A percentile compares a stretch with the other conserved stretches of the same genome.
phyloP scores from a whole-genome alignment of 2,797 vertebrate genomes.

The Sebastes kiyomatsui region DNA sequence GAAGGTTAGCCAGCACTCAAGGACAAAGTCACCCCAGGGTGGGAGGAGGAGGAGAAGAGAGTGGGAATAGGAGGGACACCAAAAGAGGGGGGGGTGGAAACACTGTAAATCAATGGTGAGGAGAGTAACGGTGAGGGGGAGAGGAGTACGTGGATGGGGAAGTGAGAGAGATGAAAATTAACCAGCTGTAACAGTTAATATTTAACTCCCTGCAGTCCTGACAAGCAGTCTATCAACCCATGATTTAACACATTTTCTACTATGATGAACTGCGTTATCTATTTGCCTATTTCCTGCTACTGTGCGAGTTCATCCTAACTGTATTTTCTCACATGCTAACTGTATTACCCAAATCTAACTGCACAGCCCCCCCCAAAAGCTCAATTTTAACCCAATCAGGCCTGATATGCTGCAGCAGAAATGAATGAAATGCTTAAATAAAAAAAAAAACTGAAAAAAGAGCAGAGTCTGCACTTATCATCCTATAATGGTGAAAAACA shows the following conservation, averaged over 20 bases:
- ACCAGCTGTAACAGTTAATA: slow-evolving; percentile 15
- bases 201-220: slow-evolving; percentile 7
- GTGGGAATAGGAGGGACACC: neutral
- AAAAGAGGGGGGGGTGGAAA: neutral
- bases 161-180: slow-evolving; percentile 30
- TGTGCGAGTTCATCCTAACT: neutral
- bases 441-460: neutral
- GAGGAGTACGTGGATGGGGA: neutral
- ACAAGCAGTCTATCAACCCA: neutral
- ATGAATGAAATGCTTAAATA: neutral
- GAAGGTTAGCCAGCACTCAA: slow-evolving; percentile 14
- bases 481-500: slow-evolving; percentile 10
- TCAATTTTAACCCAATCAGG: neutral
- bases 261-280: neutral
- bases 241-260: neutral
- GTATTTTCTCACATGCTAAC: neutral
- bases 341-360: neutral
- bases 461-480: neutral
- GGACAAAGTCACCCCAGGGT: slow-evolving; percentile 25
- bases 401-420: slow-evolving; percentile 5
- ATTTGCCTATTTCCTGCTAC: neutral
- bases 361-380: neutral
- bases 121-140: neutral
- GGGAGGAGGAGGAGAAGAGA: slow-evolving; percentile 5
- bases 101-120: slow-evolving; percentile 2